Evolutionary conservation across 2,113 vertebrate genomes (phyloP).

Genomic region (Heliornis fulica): DNA sequence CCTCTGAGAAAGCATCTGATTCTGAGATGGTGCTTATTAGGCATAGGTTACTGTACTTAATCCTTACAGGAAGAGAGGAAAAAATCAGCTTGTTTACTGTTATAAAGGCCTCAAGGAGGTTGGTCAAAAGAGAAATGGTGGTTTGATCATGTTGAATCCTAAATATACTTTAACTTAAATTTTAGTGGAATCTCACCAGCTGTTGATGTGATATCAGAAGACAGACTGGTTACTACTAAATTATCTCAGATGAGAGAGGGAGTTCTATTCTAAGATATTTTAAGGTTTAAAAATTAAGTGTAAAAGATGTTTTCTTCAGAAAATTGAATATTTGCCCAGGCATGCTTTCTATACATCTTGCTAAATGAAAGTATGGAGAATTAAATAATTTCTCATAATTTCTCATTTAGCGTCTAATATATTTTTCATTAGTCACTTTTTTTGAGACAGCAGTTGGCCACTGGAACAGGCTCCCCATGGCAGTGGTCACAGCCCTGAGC

Average conservation of each 20-base stretch:
- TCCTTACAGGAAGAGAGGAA: not conserved
- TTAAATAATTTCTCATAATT: not conserved
- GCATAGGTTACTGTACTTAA: not conserved
- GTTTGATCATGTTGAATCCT: not conserved
- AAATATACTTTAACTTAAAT: not conserved
- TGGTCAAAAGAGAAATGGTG: not conserved
- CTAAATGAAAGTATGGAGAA: not conserved
- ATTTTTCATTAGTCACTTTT: not conserved
- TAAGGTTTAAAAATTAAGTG: not conserved
- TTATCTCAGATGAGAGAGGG: not conserved
- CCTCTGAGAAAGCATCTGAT: not conserved
- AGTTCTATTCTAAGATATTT: not conserved
- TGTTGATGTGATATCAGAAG: not conserved
- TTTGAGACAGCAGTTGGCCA: too few relatives aligned
- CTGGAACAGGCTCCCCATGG: too few relatives aligned
- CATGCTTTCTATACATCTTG: not conserved
- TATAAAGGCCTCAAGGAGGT: not conserved
- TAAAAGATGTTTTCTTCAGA: not conserved
- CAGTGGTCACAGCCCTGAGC: too few relatives aligned
- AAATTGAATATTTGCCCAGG: not conserved
- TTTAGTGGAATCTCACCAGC: not conserved
- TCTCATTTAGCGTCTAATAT: not conserved
- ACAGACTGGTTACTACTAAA: not conserved
- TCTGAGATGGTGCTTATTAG: not conserved
- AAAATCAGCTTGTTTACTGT: not conserved